These are phyloP conservation scores for Ips typographus DNA, from an alignment of 1,140 invertebrate species.

Conservation along the genomic window DNA sequence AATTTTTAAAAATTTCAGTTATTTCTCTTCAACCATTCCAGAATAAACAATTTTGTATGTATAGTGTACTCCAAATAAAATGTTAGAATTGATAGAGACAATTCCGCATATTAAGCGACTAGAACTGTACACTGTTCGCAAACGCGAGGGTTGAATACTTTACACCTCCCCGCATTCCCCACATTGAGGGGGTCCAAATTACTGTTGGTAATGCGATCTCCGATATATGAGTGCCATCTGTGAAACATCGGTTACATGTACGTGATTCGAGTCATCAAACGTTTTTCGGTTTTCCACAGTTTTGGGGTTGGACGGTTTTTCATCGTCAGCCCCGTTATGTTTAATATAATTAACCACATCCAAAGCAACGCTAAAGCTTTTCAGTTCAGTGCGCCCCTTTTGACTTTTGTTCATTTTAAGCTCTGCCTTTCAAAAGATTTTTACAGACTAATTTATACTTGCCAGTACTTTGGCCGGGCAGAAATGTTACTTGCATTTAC, in stretches of 20 bases:
- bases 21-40: no score
- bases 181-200: conserved; percentile 17
- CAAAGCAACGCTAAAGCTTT: not conserved
- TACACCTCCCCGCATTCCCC: conserved; percentile 9
- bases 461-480: not conserved
- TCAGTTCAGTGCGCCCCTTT: no score
- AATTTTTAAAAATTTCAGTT: no score
- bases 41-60: no score
- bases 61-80: no score
- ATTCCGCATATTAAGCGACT: conserved; percentile 13
- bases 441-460: not conserved
- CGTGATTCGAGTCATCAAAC: conserved; percentile 13
- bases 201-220: conserved; percentile 26
- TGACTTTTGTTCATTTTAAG: not conserved
- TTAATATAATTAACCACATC: conserved; percentile 1
- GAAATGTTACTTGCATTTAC: conserved; percentile 3
- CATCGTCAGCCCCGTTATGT: not conserved
- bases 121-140: not conserved
- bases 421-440: not conserved
- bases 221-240: conserved; percentile 21
- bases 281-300: not conserved
- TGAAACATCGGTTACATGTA: conserved; percentile 31
- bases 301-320: not conserved
- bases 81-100: no score
- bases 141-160: conserved; percentile 8